phyloP scores from a whole-genome alignment of 2,888 invertebrate species.

The Amphipoea oculea region DNA sequence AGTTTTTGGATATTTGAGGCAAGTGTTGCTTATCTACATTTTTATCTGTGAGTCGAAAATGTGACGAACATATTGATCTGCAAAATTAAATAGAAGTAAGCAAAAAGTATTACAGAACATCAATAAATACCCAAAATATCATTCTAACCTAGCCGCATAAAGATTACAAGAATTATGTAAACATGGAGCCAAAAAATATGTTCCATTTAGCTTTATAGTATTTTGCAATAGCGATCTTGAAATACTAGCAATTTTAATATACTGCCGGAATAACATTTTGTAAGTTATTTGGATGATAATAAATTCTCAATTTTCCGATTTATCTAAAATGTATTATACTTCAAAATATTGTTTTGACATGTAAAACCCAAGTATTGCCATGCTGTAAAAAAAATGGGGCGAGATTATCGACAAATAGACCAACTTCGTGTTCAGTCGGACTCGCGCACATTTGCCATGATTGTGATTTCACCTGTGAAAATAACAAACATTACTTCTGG shows the following conservation, averaged over 20 bases:
- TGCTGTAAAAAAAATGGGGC: neutral
- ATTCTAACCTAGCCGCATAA: constrained; percentile 70
- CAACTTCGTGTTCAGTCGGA: no score
- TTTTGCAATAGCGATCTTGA: constrained; percentile 69
- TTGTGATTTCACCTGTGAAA: neutral
- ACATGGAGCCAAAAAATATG: constrained; percentile 55
- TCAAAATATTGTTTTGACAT: constrained; percentile 38
- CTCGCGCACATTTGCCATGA: neutral
- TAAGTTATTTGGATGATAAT: constrained; percentile 22
- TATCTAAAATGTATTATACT: constrained; percentile 5
- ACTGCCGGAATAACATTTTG: constrained; percentile 80
- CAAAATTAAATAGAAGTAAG: constrained; percentile 16
- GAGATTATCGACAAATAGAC: neutral
- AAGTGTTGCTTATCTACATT: neutral
- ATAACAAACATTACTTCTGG: no score
- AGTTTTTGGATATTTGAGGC: constrained; percentile 7
- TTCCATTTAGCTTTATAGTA: constrained; percentile 64
- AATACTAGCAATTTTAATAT: constrained; percentile 75
- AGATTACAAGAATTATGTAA: constrained; percentile 54
- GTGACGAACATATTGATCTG: constrained; percentile 36
- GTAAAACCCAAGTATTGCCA: constrained; percentile 1
- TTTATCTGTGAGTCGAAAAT: constrained; percentile 21
- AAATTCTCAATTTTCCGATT: constrained; percentile 30
- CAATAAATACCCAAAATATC: neutral
- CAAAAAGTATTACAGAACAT: constrained; percentile 2